Conservation (phyloP, 2,888 invertebrate species). For the Apodemia mormo region DNA sequence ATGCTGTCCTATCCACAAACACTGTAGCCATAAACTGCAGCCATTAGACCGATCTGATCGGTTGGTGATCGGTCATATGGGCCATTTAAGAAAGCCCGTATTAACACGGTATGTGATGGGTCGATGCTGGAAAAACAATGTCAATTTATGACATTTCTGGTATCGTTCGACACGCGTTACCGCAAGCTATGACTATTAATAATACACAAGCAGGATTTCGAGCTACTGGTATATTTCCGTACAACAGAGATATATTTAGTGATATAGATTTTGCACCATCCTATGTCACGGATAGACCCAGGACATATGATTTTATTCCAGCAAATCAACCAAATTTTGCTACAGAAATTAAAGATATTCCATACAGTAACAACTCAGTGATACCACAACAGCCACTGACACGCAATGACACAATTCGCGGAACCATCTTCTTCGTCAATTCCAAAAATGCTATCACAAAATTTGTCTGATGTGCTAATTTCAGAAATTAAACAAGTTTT, state of each 20-base stretch:
- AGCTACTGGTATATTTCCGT: conserved; percentile 48
- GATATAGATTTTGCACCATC: conserved; percentile 44
- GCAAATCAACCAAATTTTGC: not conserved
- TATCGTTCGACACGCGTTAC: not conserved
- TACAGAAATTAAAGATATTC: too few relatives aligned
- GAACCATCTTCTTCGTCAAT: not conserved
- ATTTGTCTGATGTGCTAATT: not conserved
- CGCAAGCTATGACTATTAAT: not conserved
- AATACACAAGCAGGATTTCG: conserved; percentile 46
- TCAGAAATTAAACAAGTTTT: not conserved
- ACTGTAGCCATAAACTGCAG: conserved; percentile 4
- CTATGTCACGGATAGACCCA: conserved; percentile 40
- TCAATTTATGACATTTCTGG: conserved; percentile 18
- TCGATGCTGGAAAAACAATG: not conserved
- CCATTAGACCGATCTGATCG: not conserved
- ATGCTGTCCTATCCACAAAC: not conserved
- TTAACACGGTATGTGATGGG: not conserved
- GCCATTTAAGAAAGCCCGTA: not conserved
- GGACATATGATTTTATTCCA: not conserved
- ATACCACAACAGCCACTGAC: not conserved
- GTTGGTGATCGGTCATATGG: too few relatives aligned
- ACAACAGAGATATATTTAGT: conserved; percentile 45
- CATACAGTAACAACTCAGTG: not conserved
- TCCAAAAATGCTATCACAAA: not conserved
- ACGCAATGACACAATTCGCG: not conserved